Percentiles rank a stretch among this genome's conserved stretches.
Conservation (phyloP, 1,140 invertebrate species). For the Cephus cinctus region DNA sequence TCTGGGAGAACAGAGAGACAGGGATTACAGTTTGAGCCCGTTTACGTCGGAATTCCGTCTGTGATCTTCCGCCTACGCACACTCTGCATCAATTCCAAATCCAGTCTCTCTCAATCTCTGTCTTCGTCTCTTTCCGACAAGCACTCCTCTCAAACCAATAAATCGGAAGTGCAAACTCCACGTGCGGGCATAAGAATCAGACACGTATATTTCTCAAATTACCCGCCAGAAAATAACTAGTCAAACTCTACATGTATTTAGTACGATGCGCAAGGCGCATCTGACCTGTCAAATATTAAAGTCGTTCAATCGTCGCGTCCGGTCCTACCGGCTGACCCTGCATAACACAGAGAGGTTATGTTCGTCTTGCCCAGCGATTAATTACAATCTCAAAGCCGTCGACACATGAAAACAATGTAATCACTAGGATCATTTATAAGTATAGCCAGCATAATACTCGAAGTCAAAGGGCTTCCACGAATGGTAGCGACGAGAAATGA, state of each 20-base stretch:
- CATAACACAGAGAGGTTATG: too few relatives aligned
- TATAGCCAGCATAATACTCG: too few relatives aligned
- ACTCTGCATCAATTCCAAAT: slow-evolving; percentile 25
- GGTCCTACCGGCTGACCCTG: too few relatives aligned
- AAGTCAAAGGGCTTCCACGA: neutral
- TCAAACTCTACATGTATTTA: too few relatives aligned
- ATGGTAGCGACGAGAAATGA: neutral
- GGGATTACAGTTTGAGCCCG: slow-evolving; percentile 36
- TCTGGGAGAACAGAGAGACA: slow-evolving; percentile 12
- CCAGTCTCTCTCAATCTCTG: slow-evolving; percentile 15
- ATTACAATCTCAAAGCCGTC: neutral
- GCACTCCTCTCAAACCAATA: too few relatives aligned
- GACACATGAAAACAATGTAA: neutral
- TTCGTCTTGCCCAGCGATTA: neutral
- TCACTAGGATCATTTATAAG: neutral
- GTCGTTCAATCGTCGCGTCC: too few relatives aligned
- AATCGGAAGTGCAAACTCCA: too few relatives aligned
- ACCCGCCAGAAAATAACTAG: too few relatives aligned
- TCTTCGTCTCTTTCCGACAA: slow-evolving; percentile 3
- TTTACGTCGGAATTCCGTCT: slow-evolving; percentile 36
- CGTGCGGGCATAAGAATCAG: too few relatives aligned
- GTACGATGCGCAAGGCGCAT: too few relatives aligned
- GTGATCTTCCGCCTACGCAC: slow-evolving; percentile 33
- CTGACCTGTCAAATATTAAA: too few relatives aligned
- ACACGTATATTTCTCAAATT: too few relatives aligned